These are phyloP conservation scores for Porites cylindrica DNA, from an alignment of 92 coral and sea anemone genomes.

Conservation along the genomic window DNA sequence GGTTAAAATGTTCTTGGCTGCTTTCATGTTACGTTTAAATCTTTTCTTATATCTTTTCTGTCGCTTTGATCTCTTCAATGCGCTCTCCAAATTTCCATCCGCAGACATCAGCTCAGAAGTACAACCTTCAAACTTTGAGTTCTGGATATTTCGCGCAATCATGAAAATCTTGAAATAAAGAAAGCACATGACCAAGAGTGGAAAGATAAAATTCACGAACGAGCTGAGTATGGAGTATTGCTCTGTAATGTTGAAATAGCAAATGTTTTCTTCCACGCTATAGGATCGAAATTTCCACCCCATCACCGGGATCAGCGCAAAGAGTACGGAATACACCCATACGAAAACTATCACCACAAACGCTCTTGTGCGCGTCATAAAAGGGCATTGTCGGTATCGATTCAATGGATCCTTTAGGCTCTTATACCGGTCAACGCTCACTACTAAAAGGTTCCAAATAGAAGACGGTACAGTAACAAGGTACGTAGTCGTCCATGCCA, in stretches of 20 bases:
- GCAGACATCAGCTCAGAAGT: neutral
- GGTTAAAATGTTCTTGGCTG: conserved; percentile 77
- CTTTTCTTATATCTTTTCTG: conserved; percentile 58
- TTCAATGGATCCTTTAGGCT: conserved; percentile 87
- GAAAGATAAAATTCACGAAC: conserved; percentile 85
- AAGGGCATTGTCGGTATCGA: conserved; percentile 80
- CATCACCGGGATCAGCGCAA: conserved; percentile 87
- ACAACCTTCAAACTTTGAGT: neutral
- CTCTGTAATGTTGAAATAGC: conserved; percentile 78
- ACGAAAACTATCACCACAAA: conserved; percentile 65
- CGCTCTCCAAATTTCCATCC: conserved; percentile 3
- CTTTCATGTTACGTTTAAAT: conserved; percentile 73
- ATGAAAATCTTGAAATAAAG: conserved; percentile 78
- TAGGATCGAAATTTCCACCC: conserved; percentile 82
- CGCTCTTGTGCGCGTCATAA: conserved; percentile 87
- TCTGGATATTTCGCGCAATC: conserved; percentile 67
- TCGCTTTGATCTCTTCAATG: neutral
- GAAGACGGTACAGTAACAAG: conserved; percentile 94
- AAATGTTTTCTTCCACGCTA: conserved; percentile 38
- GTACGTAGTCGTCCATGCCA: conserved; percentile 89
- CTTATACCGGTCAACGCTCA: conserved; percentile 95
- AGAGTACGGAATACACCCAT: conserved; percentile 86
- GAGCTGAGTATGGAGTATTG: conserved; percentile 89
- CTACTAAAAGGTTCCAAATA: conserved; percentile 87
- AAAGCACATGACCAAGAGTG: conserved; percentile 79